Base-by-base conservation (phyloP, 2,797 vertebrate genomes). In the Discoglossus pictus region DNA sequence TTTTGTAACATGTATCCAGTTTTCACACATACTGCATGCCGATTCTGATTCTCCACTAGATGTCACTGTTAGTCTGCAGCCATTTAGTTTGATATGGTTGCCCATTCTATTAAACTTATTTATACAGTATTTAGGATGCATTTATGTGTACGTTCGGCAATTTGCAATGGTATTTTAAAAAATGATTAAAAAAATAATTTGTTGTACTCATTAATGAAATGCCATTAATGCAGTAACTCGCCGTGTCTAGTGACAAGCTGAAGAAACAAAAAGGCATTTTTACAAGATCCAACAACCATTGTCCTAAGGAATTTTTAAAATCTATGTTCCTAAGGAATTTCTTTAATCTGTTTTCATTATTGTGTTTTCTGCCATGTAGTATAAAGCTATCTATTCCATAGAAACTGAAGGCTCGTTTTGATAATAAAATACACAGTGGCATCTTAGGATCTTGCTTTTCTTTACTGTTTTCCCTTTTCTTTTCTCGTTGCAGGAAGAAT, bases 401-500 rank as follows among this genome's bases (percentile, higher is more conserved):
- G n/a, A n/a, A n/a, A n/a, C n/a, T n/a, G n/a, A n/a, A n/a, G n/a
- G 2, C 21, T 21, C 8, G 3, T n/a, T n/a, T n/a, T n/a, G n/a
- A n/a, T n/a, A n/a, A n/a, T 25, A 2, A 13, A 8, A 48, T 31
- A 47, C 43, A 47, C 40, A 17, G 51, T 18, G 17, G 39, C n/a
- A 20, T 25, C 47, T 31, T 35, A 43, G 27, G 35, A 43, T 64
- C 13, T 34, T 23, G 12, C 1, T 6, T 8, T 31, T 46, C 12
- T 47, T 25, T 46, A 16, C 4, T 17, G 11, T 23, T 38, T 13
- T n/a, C 13, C 0, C 23, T 13, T 65, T 52, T 68, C 70, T 61
- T 23, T 65, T 39, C 65, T 0, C 36, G 0, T 78, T 74, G 50
- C 80, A 99, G 97, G 96, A 87, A 0, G 97, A 99, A 77, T 99